Evolutionary conservation across 2,113 vertebrate species (phyloP).

Genomic region (Onychorhynchus coronatus): DNA sequence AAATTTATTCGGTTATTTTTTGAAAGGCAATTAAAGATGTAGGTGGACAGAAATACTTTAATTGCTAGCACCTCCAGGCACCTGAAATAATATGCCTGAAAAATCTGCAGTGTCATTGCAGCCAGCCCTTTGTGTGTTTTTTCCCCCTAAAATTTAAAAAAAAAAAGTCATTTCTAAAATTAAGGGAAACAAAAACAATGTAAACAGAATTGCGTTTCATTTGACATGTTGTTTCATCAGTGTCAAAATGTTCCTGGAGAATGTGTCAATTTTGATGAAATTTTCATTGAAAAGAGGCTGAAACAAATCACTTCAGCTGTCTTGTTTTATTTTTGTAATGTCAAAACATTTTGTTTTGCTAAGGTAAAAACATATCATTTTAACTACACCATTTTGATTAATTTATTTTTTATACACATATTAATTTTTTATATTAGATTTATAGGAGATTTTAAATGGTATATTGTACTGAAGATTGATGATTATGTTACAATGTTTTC

Average conservation of each 20-base stretch:
- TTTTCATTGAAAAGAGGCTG: neutral
- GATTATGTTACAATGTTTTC: neutral
- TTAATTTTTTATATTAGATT: neutral
- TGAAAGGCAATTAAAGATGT: neutral
- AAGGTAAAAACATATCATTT: neutral
- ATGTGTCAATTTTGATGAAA: conserved; percentile 35
- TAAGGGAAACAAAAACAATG: neutral
- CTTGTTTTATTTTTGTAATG: conserved; percentile 18
- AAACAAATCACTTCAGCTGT: conserved; percentile 30
- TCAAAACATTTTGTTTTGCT: conserved; percentile 40
- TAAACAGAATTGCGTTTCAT: neutral
- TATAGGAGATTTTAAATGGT: neutral
- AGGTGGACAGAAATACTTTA: neutral
- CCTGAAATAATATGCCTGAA: neutral
- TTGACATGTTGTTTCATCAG: conserved; percentile 27
- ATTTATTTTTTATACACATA: neutral
- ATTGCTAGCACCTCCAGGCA: neutral
- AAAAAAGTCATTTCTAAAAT: no score
- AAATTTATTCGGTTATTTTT: neutral
- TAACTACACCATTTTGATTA: neutral
- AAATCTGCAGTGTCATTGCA: conserved; percentile 8
- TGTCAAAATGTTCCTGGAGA: neutral
- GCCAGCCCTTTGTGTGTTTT: neutral
- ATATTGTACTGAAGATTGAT: neutral
- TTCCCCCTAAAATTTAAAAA: no score